Base-by-base conservation (phyloP, 2,888 invertebrate species). In the Eupithecia subumbrata region DNA sequence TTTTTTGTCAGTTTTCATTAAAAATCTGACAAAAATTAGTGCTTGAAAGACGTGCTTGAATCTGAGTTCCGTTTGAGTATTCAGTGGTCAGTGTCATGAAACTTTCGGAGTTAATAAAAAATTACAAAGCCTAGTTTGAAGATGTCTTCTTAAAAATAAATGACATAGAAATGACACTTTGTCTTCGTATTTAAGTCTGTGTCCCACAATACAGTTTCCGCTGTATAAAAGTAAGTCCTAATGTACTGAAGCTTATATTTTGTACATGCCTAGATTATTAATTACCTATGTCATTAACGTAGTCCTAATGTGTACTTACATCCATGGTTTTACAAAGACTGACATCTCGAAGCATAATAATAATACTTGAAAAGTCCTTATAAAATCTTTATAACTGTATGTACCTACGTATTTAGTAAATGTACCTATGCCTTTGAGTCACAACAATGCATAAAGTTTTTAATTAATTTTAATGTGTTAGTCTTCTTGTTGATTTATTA, bases 401-500 rank as follows among this genome's bases (percentile, higher is more conserved):
- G 52, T n/a, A n/a, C n/a, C n/a, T n/a, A n/a, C n/a, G n/a, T 52
- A 52, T 56, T 56, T 56, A 56, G 22, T 22, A 56, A 56, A 56
- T 56, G 22, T 56, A n/a, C n/a, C n/a, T n/a, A 22, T 56, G 56
- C 1, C 22, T 56, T 56, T 25, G 22, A 60, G 60, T 60, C 14
- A 25, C 60, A 25, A 14, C 25, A 14, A 25, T 60, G 60, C 60
- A 60, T 60, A 25, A 56, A 22, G 56, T 56, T 60, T 60, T n/a
- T 25, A 60, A 60, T 60, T 25, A 60, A 60, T 60, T 60, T 60
- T 60, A 60, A 60, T 60, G 60, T 60, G 12, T 60, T 30, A 30
- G 60, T 25, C 60, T 14, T 60, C 12, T 60, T 60, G 60, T 60
- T 25, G 25, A 60, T 60, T 60, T 60, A 60, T 60, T 12, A 25